Percentiles rank a stretch among this genome's conserved stretches.
These are phyloP conservation scores for Slavum lentiscoides DNA, from an alignment of 2,888 invertebrate species.

Conservation along the genomic window DNA sequence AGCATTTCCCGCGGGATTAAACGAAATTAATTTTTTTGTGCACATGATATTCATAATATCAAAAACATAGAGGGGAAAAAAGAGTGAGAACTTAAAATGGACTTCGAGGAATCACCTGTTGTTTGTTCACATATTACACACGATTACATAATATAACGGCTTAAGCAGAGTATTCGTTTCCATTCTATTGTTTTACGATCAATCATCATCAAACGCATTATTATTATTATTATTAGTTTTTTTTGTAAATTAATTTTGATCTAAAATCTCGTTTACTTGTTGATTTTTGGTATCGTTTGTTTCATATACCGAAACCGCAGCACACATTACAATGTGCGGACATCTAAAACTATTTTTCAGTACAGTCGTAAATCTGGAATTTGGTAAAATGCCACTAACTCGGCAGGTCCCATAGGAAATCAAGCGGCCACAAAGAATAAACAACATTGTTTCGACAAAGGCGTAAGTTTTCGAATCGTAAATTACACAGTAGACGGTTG, in stretches of 20 bases:
- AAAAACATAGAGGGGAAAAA: background rate
- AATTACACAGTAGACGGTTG: conserved; percentile 40
- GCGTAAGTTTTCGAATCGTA: conserved; percentile 46
- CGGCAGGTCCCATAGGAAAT: conserved; percentile 50
- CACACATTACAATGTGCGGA: background rate
- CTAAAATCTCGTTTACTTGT: conserved; percentile 21
- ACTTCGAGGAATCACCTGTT: conserved; percentile 30
- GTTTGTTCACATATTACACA: background rate
- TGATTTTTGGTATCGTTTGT: conserved; percentile 3
- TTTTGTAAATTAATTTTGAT: background rate
- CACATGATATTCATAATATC: background rate
- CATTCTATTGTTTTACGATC: background rate
- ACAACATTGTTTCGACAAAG: conserved; percentile 47
- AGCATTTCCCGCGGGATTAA: conserved; percentile 32
- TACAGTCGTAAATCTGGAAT: conserved; percentile 48
- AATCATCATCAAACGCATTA: background rate
- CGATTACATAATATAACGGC: background rate
- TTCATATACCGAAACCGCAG: background rate
- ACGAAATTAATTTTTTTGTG: conserved; percentile 44
- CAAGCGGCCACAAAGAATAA: conserved; percentile 46
- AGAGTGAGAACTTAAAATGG: background rate
- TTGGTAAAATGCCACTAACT: conserved; percentile 51
- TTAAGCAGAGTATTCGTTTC: background rate
- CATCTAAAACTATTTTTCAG: conserved; percentile 20
- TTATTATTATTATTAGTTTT: conserved; percentile 1